phyloP scores from a whole-genome alignment of 2,888 invertebrate species.

The Phymatocera aterrima region DNA sequence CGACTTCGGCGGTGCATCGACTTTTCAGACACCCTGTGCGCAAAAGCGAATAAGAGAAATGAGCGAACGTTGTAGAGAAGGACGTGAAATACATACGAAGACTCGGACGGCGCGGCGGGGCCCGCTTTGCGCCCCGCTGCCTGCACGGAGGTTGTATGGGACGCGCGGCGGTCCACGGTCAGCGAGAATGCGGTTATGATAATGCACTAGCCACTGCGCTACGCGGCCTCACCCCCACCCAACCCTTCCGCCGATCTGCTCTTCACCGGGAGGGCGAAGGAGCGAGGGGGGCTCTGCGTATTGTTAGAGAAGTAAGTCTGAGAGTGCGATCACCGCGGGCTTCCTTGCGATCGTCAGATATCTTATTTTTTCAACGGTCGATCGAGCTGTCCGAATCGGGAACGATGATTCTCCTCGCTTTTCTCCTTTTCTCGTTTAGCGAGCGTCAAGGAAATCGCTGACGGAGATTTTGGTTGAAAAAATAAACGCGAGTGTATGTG shows the following conservation, averaged over 20 bases:
- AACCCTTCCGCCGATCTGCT: constrained; percentile 45
- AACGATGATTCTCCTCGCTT: neutral
- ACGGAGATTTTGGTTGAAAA: neutral
- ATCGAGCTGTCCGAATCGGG: constrained; percentile 35
- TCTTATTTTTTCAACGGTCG: constrained; percentile 15
- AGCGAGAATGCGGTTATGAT: constrained; percentile 73
- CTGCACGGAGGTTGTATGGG: constrained; percentile 26
- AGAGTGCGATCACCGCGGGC: constrained; percentile 43
- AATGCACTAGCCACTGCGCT: constrained; percentile 73
- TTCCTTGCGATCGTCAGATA: constrained; percentile 36
- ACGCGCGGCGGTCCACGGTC: constrained; percentile 39
- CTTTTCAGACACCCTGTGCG: constrained; percentile 40
- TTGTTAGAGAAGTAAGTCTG: constrained; percentile 39
- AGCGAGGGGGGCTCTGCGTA: constrained; percentile 2
- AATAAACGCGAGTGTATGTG: neutral
- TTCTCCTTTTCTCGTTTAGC: neutral
- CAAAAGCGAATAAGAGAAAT: constrained; percentile 43
- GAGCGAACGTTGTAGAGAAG: constrained; percentile 44
- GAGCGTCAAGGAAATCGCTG: neutral
- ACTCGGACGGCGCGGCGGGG: neutral
- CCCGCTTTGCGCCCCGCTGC: constrained; percentile 18
- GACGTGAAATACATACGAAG: constrained; percentile 9
- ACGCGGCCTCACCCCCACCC: constrained; percentile 65
- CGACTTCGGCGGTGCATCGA: neutral
- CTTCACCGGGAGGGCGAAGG: too few species aligned